A percentile compares a stretch with the other conserved stretches of the same genome.
Evolutionary conservation across 2,113 vertebrate species (phyloP).

Genomic region (Melanerpes aurifrons): DNA sequence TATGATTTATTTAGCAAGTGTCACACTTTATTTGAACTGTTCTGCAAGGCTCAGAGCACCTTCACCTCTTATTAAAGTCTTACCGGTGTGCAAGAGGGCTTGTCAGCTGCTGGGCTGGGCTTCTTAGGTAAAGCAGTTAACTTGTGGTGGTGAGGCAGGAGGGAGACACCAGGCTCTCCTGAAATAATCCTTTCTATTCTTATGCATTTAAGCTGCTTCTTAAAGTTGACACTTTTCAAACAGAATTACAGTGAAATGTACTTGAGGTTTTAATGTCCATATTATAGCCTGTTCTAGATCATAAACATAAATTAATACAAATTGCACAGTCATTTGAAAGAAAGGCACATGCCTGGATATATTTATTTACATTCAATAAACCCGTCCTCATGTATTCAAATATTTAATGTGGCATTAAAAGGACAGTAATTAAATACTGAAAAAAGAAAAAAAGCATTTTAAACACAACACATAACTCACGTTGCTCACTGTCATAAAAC

Average conservation of each 20-base stretch:
- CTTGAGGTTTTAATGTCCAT: neutral
- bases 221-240: neutral
- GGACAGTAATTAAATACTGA: neutral
- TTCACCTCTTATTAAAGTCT: neutral
- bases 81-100: neutral
- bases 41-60: neutral
- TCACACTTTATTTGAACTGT: neutral
- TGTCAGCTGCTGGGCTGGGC: neutral
- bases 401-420: neutral
- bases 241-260: neutral
- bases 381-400: neutral
- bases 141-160: neutral
- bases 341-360: neutral
- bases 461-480: slow-evolving; percentile 7
- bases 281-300: neutral
- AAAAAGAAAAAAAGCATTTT: neutral
- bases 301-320: neutral
- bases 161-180: neutral
- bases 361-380: neutral
- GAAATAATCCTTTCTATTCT: neutral
- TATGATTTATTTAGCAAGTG: neutral
- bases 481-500: neutral
- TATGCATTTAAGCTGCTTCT: neutral
- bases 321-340: neutral
- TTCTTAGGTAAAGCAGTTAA: neutral